Percentiles rank a stretch among this genome's conserved stretches.
Evolutionary conservation across 2,113 vertebrate genomes (phyloP).

Genomic region (Corythornis madagascariensis): DNA sequence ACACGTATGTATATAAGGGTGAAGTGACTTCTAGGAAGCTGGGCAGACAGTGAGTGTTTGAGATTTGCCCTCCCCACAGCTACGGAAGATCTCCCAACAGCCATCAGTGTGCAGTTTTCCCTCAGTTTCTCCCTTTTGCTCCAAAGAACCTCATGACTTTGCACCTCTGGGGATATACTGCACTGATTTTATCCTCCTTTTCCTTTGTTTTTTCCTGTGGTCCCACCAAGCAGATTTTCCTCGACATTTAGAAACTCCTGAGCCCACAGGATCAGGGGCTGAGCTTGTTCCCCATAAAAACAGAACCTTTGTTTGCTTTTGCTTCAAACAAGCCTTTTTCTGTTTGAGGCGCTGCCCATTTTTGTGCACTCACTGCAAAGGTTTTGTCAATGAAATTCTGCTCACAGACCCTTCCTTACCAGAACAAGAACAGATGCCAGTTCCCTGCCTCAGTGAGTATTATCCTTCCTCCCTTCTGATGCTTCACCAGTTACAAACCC

Average conservation of each 20-base stretch:
- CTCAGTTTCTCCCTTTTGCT: background rate
- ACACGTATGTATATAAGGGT: fast-evolving
- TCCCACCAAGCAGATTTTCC: background rate
- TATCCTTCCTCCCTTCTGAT: background rate
- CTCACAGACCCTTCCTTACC: background rate
- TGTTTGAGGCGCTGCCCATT: background rate
- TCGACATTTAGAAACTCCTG: background rate
- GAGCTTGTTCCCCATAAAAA: background rate
- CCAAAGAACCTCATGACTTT: background rate
- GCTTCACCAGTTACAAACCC: background rate
- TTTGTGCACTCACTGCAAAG: background rate
- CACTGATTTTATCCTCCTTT: background rate
- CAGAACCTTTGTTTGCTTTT: background rate
- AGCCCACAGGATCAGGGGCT: background rate
- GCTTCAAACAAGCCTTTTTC: background rate
- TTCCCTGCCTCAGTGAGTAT: fast-evolving
- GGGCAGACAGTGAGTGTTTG: background rate
- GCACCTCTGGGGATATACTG: background rate
- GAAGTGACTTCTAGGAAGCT: background rate
- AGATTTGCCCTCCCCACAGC: background rate
- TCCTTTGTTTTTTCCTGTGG: background rate
- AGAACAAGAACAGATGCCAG: background rate
- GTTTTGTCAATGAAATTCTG: background rate
- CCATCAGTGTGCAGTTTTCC: background rate
- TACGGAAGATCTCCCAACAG: background rate